Base-by-base conservation (phyloP, 2,888 invertebrate species). In the Poecilus cupreus region DNA sequence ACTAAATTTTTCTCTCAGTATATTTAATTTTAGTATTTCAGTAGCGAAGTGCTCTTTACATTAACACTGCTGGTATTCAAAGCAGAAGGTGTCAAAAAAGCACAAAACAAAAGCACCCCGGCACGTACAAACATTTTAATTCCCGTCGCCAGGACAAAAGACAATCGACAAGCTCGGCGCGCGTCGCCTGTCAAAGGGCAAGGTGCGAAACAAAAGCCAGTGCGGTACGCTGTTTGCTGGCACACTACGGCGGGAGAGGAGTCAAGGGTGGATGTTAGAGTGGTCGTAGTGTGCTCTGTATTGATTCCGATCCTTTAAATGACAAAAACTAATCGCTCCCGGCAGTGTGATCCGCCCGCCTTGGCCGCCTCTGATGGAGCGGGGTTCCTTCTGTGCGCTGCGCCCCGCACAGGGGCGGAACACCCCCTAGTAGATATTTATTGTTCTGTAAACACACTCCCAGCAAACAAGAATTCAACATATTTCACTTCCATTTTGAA, bases 241-340 rank as follows among this genome's bases (percentile, higher is more conserved):
- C 13, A 13, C 46, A 46, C 46, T 46, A 46, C 3, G 13, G 10
- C 39, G 37, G 10, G 37, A 13, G 51, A 18, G 32, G 64, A 32
- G 32, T 32, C 32, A 32, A 32, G 32, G 32, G 8, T 8, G 32
- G 32, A 8, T 32, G 32, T 32, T 18, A 5, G 8, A 51, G 51
- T 51, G 51, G 64, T 60, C 26, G 60, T 60, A 60, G 60, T 32
- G 64, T 37, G 74, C 74, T 46, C 18, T 49, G 75, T 76, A 76
- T 76, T 76, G 76, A 76, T 76, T 76, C 39, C 37, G 76, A 54
- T 49, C 57, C 76, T 54, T 75, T 75, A 75, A 75, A 76, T 76
- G 76, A 76, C 76, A 76, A 76, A 76, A 76, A 76, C 76, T 76
- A 76, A 76, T 76, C 76, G 76, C 76, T 76, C 76, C 76, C 76